A percentile compares a stretch with the other conserved stretches of the same genome.
Conservation (phyloP, 2,888 invertebrate species). For the Pegoplata infirma region DNA sequence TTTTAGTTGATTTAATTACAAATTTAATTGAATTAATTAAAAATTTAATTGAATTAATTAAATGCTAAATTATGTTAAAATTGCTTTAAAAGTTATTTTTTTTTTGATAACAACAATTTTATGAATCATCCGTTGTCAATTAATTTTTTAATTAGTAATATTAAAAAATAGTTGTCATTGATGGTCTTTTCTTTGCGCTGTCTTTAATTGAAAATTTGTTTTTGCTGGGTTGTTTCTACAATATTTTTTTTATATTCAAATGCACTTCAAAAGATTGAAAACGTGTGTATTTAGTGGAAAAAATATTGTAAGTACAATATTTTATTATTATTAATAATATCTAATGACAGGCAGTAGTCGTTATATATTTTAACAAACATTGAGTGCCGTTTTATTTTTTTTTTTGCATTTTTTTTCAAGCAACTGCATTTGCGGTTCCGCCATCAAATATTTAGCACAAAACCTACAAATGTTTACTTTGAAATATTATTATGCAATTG, state of each 20-base stretch:
- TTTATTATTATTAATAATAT: slow-evolving; percentile 20
- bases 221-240: too few relatives aligned
- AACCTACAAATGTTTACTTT: slow-evolving; percentile 48
- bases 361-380: slow-evolving; percentile 4
- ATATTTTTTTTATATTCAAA: background rate
- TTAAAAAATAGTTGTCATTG: too few relatives aligned
- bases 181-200: too few relatives aligned
- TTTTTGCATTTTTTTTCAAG: background rate
- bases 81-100: too few relatives aligned
- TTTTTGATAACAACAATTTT: too few relatives aligned
- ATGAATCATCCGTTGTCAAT: too few relatives aligned
- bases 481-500: slow-evolving; percentile 53
- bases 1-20: too few relatives aligned
- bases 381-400: background rate
- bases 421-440: slow-evolving; percentile 53
- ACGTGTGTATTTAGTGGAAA: background rate
- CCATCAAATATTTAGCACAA: slow-evolving; percentile 57
- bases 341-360: slow-evolving; percentile 19
- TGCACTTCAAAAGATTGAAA: background rate
- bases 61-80: too few relatives aligned
- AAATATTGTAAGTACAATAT: background rate
- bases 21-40: too few relatives aligned
- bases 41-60: too few relatives aligned
- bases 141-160: too few relatives aligned
- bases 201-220: too few relatives aligned